These are phyloP conservation scores for Sitta europaea DNA, from an alignment of 2,113 vertebrate species.

Conservation along the genomic window DNA sequence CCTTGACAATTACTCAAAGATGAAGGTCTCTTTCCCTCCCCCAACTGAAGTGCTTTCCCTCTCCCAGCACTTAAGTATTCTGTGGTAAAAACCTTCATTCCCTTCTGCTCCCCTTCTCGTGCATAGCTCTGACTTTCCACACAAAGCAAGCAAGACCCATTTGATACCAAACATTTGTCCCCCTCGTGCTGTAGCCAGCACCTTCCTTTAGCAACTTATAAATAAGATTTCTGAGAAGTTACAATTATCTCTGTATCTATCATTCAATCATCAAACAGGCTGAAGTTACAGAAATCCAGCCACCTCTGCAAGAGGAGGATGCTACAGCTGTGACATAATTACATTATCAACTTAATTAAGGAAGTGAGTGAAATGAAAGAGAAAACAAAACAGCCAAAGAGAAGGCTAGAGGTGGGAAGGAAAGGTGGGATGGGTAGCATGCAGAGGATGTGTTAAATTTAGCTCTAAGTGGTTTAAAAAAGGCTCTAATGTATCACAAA, in stretches of 20 bases:
- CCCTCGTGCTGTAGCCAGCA: not conserved
- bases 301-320: constrained; percentile 66
- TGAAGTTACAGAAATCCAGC: constrained; percentile 62
- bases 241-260: constrained; percentile 49
- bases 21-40: not conserved
- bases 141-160: not conserved
- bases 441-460: constrained; percentile 66
- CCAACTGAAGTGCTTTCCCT: not conserved
- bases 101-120: not conserved
- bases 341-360: constrained; percentile 71
- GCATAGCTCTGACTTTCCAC: not conserved
- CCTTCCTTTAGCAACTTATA: not conserved
- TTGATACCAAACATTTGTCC: not conserved
- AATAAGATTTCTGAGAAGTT: constrained; percentile 47
- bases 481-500: constrained; percentile 15
- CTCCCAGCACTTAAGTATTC: not conserved
- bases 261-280: constrained; percentile 56
- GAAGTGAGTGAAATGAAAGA: constrained; percentile 63
- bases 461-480: constrained; percentile 59
- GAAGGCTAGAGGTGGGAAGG: constrained; percentile 63
- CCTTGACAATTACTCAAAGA: not conserved
- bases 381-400: constrained; percentile 63
- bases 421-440: constrained; percentile 52
- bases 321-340: constrained; percentile 69
- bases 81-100: not conserved